phyloP scores from a whole-genome alignment of 1,140 invertebrate species.

The Belonocnema kinseyi region DNA sequence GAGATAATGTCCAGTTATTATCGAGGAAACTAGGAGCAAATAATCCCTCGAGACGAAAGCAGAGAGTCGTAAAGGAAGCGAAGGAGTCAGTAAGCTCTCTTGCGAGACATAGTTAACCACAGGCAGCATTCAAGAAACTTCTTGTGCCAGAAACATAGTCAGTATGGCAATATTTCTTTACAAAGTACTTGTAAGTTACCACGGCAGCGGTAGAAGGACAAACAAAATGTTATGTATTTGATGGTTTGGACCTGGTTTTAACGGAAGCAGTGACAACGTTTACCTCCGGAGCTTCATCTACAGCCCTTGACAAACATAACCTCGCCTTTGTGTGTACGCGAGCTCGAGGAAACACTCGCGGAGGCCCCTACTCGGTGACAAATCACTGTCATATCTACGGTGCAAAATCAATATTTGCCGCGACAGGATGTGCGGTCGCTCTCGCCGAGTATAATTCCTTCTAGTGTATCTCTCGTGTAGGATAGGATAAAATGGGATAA shows the following conservation, averaged over 20 bases:
- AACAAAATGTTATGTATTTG: background rate
- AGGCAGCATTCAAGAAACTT: background rate
- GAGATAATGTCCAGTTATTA: slow-evolving; percentile 22
- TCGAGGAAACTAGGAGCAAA: background rate
- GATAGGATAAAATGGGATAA: background rate
- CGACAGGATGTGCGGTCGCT: slow-evolving; percentile 54
- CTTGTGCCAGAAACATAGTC: slow-evolving; percentile 2
- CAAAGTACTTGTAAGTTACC: slow-evolving; percentile 45
- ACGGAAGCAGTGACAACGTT: background rate
- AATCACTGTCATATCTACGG: slow-evolving; percentile 63
- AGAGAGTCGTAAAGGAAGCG: background rate
- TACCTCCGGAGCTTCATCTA: background rate
- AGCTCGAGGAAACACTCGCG: background rate
- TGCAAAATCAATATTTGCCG: slow-evolving; percentile 67
- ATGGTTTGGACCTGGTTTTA: background rate
- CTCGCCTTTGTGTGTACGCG: slow-evolving; percentile 30
- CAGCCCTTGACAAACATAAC: slow-evolving; percentile 40
- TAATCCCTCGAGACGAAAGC: slow-evolving; percentile 28
- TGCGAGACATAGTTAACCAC: slow-evolving; percentile 15
- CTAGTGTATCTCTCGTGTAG: slow-evolving; percentile 11
- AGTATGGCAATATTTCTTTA: slow-evolving; percentile 47
- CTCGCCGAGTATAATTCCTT: slow-evolving; percentile 56
- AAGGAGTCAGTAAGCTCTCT: slow-evolving; percentile 34
- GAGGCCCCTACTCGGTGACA: slow-evolving; percentile 51
- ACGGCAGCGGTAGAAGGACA: background rate